Base-by-base conservation (phyloP, 2,888 invertebrate species). In the Polyommatus iphigenia region DNA sequence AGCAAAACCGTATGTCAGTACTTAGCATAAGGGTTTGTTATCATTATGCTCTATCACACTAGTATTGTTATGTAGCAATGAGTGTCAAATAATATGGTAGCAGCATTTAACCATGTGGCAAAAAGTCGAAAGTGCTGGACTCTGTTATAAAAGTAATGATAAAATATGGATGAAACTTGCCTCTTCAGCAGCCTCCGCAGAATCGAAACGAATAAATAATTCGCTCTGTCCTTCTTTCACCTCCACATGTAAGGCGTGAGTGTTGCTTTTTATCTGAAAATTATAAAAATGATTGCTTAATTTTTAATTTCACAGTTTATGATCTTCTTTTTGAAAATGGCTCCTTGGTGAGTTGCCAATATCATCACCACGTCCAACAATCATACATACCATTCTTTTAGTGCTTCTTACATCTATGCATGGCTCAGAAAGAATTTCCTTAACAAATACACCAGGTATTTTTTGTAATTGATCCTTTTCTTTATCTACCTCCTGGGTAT, bases 221-320 rank as follows among this genome's bases (percentile, higher is more conserved):
- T 96, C 95, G 8, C 93, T 92, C 78, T 95, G 95, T 3, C 96
- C 97, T 82, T 97, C 96, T 81, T 96, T 96, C 0, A 97, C 95
- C 85, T 99, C 98, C 0, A 98, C 96, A 85, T 98, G 98, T 81
- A 97, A 95, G 0, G 97, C 95, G 50, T 95, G 95, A 24, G 94
- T 88, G 81, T 96, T 95, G 78, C 95, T 93, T 82, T 90, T 95
- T 80, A 92, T 93, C 96, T 96, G 87, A 13, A 54, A 93, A 78
- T 15, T 18, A 73, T 18, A 29, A 20, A 76, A 76, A 46, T 46
- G 10, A 0, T 13, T 46, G 46, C 46, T 46, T 46, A 24, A 24
- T 24, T 20, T 59, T 2, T 20, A 20, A 10, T 13, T 62, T 1
- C 4, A 24, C 13, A 2, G 13, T 62, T 67, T 67, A n/a, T n/a